A percentile compares a stretch with the other conserved stretches of the same genome.
Evolutionary conservation across 2,888 invertebrate genomes (phyloP).

Genomic region (Aproaerema taeniolella): DNA sequence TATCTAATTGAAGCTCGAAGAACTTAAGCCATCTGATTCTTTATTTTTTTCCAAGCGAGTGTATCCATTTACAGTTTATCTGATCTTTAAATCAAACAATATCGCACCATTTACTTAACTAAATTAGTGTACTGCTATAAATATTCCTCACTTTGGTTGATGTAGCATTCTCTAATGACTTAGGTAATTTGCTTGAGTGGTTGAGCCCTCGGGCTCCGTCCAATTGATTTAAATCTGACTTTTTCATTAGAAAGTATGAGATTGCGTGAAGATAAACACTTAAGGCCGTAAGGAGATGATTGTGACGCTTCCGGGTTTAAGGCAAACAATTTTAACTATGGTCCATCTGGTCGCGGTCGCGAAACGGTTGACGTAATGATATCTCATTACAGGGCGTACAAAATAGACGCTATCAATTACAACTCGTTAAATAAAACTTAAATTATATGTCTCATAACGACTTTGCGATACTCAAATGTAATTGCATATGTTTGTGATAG

Average conservation of each 20-base stretch:
- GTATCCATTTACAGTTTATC: too few species aligned
- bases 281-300: constrained; percentile 24
- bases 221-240: constrained; percentile 33
- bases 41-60: too few species aligned
- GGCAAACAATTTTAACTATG: constrained; percentile 29
- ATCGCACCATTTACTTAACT: too few species aligned
- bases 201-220: constrained; percentile 16
- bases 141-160: constrained; percentile 5
- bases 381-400: constrained; percentile 29
- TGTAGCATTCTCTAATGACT: constrained; percentile 6
- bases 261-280: constrained; percentile 40
- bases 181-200: constrained; percentile 7
- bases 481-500: constrained; percentile 17
- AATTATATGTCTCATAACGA: constrained; percentile 28
- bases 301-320: constrained; percentile 40
- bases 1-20: constrained; percentile 39
- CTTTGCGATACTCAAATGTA: constrained; percentile 20
- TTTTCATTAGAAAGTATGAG: constrained; percentile 38
- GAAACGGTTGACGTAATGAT: constrained; percentile 32
- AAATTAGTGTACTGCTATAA: too few species aligned
- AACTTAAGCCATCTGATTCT: too few species aligned
- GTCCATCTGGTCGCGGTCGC: constrained; percentile 28
- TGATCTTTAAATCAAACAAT: neutral
- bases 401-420: constrained; percentile 31
- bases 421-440: constrained; percentile 30